Evolutionary conservation across 2,888 invertebrate species (phyloP).

Genomic region (Drosophila cracens): DNA sequence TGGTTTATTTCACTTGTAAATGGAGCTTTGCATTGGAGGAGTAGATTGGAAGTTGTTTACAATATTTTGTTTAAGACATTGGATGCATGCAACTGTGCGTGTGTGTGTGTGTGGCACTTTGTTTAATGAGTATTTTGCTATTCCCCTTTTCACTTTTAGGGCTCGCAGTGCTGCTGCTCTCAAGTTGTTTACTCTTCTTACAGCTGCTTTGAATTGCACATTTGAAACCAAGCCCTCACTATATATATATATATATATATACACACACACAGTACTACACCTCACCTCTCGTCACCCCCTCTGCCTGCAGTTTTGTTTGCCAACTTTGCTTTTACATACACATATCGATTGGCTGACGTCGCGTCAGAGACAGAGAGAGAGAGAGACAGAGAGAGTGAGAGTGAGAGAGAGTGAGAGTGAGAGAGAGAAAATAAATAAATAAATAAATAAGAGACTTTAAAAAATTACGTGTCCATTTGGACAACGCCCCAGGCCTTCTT

Average conservation of each 20-base stretch:
- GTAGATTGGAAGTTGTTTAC: background rate
- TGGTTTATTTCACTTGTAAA: background rate
- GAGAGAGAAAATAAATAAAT: background rate
- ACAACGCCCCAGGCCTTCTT: constrained; percentile 24
- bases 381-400: constrained; percentile 10
- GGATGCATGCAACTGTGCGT: background rate
- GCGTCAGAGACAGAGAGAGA: constrained; percentile 27
- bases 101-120: background rate
- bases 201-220: constrained; percentile 30
- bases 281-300: background rate
- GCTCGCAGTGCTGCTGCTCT: background rate
- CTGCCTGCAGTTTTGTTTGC: constrained; percentile 38
- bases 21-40: background rate
- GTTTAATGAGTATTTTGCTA: background rate
- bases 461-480: constrained; percentile 38
- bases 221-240: background rate
- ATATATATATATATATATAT: background rate
- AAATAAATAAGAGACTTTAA: constrained; percentile 12
- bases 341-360: constrained; percentile 71
- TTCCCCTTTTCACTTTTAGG: background rate
- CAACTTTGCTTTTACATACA: constrained; percentile 66
- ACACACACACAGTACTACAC: background rate
- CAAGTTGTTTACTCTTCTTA: constrained; percentile 21
- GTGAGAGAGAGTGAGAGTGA: background rate
- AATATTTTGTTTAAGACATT: constrained; percentile 1